Base-by-base conservation (phyloP, 2,797 vertebrate species). In the Lacerta bilineata region DNA sequence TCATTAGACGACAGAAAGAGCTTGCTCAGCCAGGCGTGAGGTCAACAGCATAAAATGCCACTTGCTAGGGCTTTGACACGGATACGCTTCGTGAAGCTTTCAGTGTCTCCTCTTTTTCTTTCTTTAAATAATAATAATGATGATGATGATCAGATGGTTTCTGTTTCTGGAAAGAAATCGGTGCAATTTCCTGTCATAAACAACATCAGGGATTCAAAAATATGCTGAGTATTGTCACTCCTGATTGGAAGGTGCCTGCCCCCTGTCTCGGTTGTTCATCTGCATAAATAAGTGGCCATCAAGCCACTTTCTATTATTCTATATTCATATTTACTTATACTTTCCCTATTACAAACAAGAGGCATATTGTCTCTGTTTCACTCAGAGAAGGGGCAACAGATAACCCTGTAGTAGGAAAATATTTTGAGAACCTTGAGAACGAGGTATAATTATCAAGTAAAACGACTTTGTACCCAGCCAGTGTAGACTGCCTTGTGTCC, bases 41-140 rank as follows among this genome's bases (percentile, higher is more conserved):
- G 91, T 86, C 71, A 94, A 81, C 75, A n/a, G 6, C 71, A 61
- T 85, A 90, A 93, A 94, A 91, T 92, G 85, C 81, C 81, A 18
- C 82, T 91, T 90, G 41, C 82, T 89, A 89, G 90, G 91, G 8
- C 64, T 93, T 91, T 96, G 92, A 90, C 91, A 87, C 77, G 88
- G 59, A 88, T 93, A 80, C 20, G 46, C 36, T 85, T 90, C 83
- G 79, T 33, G 41, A 88, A 91, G 71, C 39, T 89, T 89, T 88
- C 83, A 89, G 10, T 84, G 75, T 86, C 20, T 18, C 17, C 20
- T 64, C 77, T 92, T 87, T 80, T 89, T 55, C 50, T 55, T 50
- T 50, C 50, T 55, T 77, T 41, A 10, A 55, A 72, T 33, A 74
- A 20, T 20, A 72, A 72, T 15, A 39, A 72, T 43, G 36, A 74